These are phyloP conservation scores for Linepithema humile DNA, from an alignment of 1,140 invertebrate genomes.

Conservation along the genomic window DNA sequence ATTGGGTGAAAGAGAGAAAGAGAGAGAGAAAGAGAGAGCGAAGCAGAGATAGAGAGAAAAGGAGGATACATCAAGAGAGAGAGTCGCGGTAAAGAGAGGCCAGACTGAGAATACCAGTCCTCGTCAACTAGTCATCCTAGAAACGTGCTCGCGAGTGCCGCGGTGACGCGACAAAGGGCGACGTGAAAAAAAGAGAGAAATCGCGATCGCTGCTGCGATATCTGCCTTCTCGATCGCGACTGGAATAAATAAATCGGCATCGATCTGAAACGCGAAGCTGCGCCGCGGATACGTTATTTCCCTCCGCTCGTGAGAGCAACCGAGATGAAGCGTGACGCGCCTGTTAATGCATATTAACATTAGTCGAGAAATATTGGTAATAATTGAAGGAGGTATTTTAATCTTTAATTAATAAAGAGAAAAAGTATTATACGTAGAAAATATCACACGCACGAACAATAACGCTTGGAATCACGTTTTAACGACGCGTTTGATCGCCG, in stretches of 20 bases:
- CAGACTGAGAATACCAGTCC: constrained; percentile 74
- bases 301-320: background rate
- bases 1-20: constrained; percentile 40
- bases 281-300: background rate
- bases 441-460: background rate
- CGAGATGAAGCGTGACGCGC: background rate
- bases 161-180: constrained; percentile 49
- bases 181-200: constrained; percentile 23
- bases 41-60: constrained; percentile 30
- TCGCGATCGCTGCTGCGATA: background rate
- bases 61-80: constrained; percentile 54
- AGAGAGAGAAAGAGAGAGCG: constrained; percentile 45
- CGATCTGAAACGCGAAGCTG: background rate
- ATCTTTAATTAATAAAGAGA: background rate
- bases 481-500: background rate
- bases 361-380: background rate
- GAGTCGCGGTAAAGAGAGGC: constrained; percentile 45
- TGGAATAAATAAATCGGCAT: background rate
- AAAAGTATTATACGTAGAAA: background rate
- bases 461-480: background rate
- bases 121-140: constrained; percentile 71
- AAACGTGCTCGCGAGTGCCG: constrained; percentile 61
- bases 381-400: too few relatives aligned
- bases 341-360: background rate
- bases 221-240: background rate